Percentiles rank a stretch among this genome's conserved stretches.
Conservation (phyloP, 2,888 invertebrate species). For the Auanema sp. region DNA sequence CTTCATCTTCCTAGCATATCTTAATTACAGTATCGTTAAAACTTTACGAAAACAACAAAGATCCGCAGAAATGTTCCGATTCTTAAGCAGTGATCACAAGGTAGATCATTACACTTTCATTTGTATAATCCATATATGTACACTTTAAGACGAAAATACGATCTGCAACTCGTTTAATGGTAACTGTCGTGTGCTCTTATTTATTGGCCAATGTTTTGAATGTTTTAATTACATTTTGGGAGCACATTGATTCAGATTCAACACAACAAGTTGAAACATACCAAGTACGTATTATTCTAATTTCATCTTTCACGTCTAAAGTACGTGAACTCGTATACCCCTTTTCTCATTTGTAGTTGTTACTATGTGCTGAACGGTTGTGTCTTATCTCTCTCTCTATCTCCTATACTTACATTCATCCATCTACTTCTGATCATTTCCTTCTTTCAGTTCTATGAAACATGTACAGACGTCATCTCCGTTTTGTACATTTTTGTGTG, state of each 20-base stretch:
- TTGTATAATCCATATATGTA: too few species aligned
- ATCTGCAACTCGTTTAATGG: constrained; percentile 58
- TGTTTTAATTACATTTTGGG: constrained; percentile 59
- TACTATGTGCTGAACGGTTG: constrained; percentile 1
- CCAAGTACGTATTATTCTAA: constrained; percentile 1
- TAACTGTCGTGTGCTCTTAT: constrained; percentile 61
- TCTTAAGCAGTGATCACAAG: constrained; percentile 57
- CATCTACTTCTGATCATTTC: not conserved
- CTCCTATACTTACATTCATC: too few species aligned
- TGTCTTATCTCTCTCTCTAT: not conserved
- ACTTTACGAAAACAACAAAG: constrained; percentile 55
- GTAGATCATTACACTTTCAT: constrained; percentile 24
- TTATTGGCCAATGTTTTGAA: constrained; percentile 58
- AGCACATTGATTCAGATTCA: constrained; percentile 52
- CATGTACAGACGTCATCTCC: constrained; percentile 55
- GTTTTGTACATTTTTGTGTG: constrained; percentile 59
- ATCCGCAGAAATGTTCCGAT: constrained; percentile 60
- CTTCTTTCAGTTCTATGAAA: constrained; percentile 54
- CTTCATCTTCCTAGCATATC: constrained; percentile 51
- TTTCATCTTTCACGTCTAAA: not conserved
- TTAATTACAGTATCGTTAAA: constrained; percentile 52
- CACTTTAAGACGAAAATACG: constrained; percentile 54
- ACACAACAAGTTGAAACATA: constrained; percentile 33
- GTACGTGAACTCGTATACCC: not conserved
- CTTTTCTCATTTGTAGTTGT: constrained; percentile 1